A percentile compares a stretch with the other conserved stretches of the same genome.
Evolutionary conservation across 2,113 vertebrate species (phyloP).

Genomic region (Odontophorus gujanensis): DNA sequence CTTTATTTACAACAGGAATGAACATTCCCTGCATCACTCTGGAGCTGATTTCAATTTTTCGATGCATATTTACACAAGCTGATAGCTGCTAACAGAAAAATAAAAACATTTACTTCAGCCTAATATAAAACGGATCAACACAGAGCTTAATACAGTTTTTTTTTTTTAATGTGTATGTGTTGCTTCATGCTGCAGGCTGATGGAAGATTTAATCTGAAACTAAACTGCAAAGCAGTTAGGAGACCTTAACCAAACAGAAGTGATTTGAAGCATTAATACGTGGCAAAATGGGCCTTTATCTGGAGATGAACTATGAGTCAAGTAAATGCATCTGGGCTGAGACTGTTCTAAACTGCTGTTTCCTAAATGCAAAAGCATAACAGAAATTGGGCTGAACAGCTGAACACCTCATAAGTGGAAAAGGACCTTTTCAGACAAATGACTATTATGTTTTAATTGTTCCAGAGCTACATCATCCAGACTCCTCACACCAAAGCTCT

Average conservation of each 20-base stretch:
- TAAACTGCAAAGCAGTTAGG: not conserved
- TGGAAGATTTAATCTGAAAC: not conserved
- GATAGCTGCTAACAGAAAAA: not conserved
- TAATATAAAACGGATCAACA: not conserved
- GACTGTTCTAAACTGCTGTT: fast-evolving
- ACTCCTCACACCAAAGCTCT: not conserved
- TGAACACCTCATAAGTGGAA: not conserved
- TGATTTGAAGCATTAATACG: not conserved
- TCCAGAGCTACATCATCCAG: not conserved
- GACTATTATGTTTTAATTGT: not conserved
- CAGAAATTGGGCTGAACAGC: not conserved
- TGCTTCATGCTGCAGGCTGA: not conserved
- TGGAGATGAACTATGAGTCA: not conserved
- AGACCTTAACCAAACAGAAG: constrained; percentile 4
- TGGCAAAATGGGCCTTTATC: not conserved
- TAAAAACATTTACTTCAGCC: not conserved
- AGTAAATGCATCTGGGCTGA: not conserved
- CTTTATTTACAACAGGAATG: not conserved
- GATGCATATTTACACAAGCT: not conserved
- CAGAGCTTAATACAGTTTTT: not conserved
- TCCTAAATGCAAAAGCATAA: not conserved
- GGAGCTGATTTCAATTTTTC: not conserved
- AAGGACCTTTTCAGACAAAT: not conserved
- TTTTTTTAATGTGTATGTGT: not conserved
- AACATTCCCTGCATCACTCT: not conserved